A percentile compares a stretch with the other conserved stretches of the same genome.
Conservation (phyloP, 2,888 invertebrate genomes). For the Cantharis rufa region DNA sequence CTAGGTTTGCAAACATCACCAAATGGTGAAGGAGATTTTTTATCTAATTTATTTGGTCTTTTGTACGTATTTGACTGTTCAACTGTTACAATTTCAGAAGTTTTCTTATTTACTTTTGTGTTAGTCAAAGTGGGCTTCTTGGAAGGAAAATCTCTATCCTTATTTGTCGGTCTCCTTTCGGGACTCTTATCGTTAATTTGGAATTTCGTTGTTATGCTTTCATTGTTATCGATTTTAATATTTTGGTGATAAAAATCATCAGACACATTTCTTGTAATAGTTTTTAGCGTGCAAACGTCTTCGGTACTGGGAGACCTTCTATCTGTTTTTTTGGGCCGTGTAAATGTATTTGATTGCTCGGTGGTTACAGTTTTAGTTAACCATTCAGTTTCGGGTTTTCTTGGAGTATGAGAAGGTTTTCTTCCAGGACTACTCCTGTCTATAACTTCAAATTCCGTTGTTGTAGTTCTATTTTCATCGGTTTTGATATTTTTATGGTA, state of each 20-base stretch:
- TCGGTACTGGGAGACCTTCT: not conserved
- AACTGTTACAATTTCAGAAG: not conserved
- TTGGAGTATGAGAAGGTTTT: not conserved
- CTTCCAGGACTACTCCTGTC: not conserved
- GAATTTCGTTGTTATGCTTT: not conserved
- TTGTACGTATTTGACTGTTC: not conserved
- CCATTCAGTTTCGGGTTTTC: not conserved
- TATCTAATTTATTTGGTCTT: not conserved
- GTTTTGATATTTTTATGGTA: not conserved
- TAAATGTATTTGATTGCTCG: not conserved
- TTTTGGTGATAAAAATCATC: conserved; percentile 2
- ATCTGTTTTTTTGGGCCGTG: not conserved
- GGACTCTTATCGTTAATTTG: not conserved
- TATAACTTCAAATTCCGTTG: not conserved
- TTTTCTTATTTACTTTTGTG: not conserved
- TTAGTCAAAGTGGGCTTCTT: not conserved
- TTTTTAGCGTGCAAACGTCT: not conserved
- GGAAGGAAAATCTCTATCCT: not conserved
- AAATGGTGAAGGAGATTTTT: not conserved
- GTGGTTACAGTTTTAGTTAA: not conserved
- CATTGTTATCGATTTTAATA: not conserved
- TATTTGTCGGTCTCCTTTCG: not conserved
- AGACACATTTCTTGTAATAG: not conserved
- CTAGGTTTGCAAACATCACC: not conserved
- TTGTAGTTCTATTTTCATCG: not conserved